Percentiles rank a stretch among this genome's conserved stretches.
Conservation (phyloP, 1,140 invertebrate species). For the Drosophila virilis region DNA sequence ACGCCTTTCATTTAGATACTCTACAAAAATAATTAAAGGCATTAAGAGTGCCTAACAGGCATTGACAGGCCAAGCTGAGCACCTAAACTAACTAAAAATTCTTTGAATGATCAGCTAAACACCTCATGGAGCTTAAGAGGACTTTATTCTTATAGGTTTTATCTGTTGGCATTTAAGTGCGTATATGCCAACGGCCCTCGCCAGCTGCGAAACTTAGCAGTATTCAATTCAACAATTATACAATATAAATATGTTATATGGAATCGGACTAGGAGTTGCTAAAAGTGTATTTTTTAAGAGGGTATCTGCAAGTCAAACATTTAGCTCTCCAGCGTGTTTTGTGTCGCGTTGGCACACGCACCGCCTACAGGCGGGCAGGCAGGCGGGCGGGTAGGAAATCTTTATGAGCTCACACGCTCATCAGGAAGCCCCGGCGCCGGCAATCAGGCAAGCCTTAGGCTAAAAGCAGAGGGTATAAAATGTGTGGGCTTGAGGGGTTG, state of each 20-base stretch:
- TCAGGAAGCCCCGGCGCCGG: slow-evolving; percentile 67
- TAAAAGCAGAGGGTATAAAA: background rate
- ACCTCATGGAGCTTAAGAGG: too few species aligned
- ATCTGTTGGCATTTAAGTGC: too few species aligned
- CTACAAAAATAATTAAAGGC: background rate
- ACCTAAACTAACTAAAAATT: background rate
- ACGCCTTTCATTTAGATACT: slow-evolving; percentile 39
- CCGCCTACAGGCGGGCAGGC: slow-evolving; percentile 11
- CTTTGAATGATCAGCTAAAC: background rate
- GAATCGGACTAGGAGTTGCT: too few species aligned
- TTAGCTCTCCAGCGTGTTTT: background rate
- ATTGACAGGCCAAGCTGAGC: background rate
- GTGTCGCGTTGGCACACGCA: slow-evolving; percentile 31
- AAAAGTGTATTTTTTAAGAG: background rate
- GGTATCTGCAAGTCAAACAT: slow-evolving; percentile 13
- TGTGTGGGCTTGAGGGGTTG: slow-evolving; percentile 29
- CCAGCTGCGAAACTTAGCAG: background rate
- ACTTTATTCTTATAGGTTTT: too few species aligned
- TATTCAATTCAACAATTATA: background rate
- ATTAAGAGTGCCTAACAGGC: background rate
- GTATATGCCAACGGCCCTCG: too few species aligned
- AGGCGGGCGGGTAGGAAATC: slow-evolving; percentile 70
- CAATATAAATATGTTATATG: too few species aligned
- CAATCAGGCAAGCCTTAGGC: slow-evolving; percentile 52
- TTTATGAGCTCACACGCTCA: slow-evolving; percentile 77